Evolutionary conservation across 2,113 vertebrate genomes (phyloP).

Genomic region (Marmota flaviventris): DNA sequence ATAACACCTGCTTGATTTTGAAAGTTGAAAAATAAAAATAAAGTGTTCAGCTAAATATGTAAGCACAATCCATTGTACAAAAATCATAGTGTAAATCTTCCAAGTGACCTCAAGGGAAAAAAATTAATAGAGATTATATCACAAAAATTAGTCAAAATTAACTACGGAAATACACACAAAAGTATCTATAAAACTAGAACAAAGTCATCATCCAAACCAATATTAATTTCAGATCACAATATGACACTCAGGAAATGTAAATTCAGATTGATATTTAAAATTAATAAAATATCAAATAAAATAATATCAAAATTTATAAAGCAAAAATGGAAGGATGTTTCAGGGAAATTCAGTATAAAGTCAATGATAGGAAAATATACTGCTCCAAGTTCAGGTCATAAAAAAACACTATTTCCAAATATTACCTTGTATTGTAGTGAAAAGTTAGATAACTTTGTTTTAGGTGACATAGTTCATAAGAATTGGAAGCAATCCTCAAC

Average conservation of each 20-base stretch:
- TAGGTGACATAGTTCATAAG: conserved; percentile 40
- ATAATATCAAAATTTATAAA: conserved; percentile 41
- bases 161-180: not conserved
- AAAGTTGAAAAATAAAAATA: conserved; percentile 1
- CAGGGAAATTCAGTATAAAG: conserved; percentile 44
- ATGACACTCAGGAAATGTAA: not conserved
- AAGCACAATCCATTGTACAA: not conserved
- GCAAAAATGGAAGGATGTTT: not conserved
- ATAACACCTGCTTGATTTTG: not conserved
- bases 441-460: conserved; percentile 39
- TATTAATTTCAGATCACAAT: not conserved
- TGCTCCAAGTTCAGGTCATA: conserved; percentile 39
- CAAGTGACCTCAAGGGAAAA: not conserved
- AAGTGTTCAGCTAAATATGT: not conserved
- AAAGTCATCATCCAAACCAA: not conserved
- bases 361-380: conserved; percentile 1
- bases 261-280: conserved; percentile 37
- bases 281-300: not conserved
- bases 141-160: not conserved
- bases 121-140: conserved; percentile 1
- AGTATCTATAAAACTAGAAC: not conserved
- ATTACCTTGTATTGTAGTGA: conserved; percentile 3
- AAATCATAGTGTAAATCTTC: conserved; percentile 22
- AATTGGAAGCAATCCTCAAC: conserved; percentile 34
- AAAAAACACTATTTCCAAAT: conserved; percentile 11